Base-by-base conservation (phyloP, 2,888 invertebrate species). In the Taenaris catops region DNA sequence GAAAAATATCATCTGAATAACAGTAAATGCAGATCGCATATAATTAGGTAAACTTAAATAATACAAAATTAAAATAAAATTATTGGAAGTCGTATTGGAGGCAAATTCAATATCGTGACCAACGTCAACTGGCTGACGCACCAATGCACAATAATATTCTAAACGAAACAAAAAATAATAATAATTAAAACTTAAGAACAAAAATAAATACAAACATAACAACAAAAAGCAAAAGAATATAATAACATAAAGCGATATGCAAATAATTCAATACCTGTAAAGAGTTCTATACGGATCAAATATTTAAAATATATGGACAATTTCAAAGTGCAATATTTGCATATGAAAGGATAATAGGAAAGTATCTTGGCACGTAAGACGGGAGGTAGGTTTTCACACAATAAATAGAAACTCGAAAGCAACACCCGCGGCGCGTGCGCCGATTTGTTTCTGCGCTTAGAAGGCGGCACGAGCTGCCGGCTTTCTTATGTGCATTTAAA, bases 131-230 rank as follows among this genome's bases (percentile, higher is more conserved):
- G 52, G 49, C 53, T 58, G 57, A 52, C 52, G 38, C 34, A 48
- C 51, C 41, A 42, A 45, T 58, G 58, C 62, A 62, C 53, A 63
- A 6, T 59, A 66, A 58, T 65, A 61, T 63, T 70, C 64, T 72
- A 75, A 65, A 65, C 65, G 60, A 70, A 79, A 75, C 62, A 70
- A 71, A 74, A 63, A 69, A 65, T 59, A 57, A 65, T 55, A 66
- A 67, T n/a, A n/a, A n/a, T n/a, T 71, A 78, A 69, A 75, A 74
- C 62, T 67, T 70, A 69, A 71, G 69, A 71, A 75, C 79, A 79
- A 81, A 86, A 86, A 86, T 81, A 84, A 78, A 86, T 80, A 83
- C 84, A 84, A 84, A 86, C 86, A 84, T 71, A 83, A 80, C 76
- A 81, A 79, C 75, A 73, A 66, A 69, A 74, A 58, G 59, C 57